Evolutionary conservation across 2,888 invertebrate genomes (phyloP), one percentile per base, ranked within the genome.

Genomic region (Tiphia femorata): DNA sequence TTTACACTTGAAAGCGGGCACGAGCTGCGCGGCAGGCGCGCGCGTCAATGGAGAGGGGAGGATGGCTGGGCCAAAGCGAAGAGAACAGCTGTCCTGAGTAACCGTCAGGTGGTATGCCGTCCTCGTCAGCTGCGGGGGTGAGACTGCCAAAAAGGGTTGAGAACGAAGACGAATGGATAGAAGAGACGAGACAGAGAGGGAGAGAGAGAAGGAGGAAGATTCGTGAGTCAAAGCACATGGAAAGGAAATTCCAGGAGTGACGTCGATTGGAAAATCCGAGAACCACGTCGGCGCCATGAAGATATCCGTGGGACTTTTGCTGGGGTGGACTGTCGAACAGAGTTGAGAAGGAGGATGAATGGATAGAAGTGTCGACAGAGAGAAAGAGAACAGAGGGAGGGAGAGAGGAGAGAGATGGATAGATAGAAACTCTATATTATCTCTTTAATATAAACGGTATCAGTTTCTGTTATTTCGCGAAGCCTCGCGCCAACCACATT

Each of bases 111-210:
- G 78, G 77, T 72, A 67, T 69, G 58, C 72, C 63, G 56, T 62
- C 58, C 55, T 64, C 73, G 76, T 76, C 78, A 79, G 79, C 79
- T 79, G 79, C 69, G 76, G 72, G 79, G 78, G 79, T 75, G 79
- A 72, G 64, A 70, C 61, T 51, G 51, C 58, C 68, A 67, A 58
- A 64, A 78, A 75, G 76, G 76, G 76, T 77, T 78, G 64, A 52
- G 47, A 25, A 29, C 12, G 19, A 41, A 25, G 25, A 25, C 6
- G 25, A 25, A 8, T 8, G 25, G 8, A 12, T 25, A 5, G 5
- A 8, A 6, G 25, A 12, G 12, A 29, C 3, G 7, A 4, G n/a
- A n/a, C n/a, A n/a, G n/a, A n/a, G 33, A 33, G 12, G 33, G 33
- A 6, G 12, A 6, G 12, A 33, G 33, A 12, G 29, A 12, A n/a